Conservation (phyloP, 1,140 invertebrate species). For the Pectinophora gossypiella region DNA sequence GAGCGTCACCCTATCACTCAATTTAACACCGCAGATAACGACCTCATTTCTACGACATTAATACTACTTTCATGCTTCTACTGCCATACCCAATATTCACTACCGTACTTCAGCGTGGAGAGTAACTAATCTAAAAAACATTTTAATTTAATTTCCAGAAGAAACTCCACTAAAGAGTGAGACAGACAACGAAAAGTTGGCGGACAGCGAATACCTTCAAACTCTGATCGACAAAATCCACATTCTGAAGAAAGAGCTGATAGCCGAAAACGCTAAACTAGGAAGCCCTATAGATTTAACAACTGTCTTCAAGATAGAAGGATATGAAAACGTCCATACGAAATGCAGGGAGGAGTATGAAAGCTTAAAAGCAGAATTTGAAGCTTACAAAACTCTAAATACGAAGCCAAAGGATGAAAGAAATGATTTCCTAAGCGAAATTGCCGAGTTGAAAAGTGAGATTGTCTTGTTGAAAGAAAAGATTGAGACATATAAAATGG, state of each 20-base stretch:
- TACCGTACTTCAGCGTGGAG: too few relatives aligned
- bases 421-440: slow-evolving; percentile 55
- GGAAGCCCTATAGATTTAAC: slow-evolving; percentile 74
- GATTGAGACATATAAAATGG: slow-evolving; percentile 43
- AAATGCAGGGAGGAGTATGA: slow-evolving; percentile 69
- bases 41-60: too few relatives aligned
- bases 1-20: too few relatives aligned
- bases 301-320: slow-evolving; percentile 68
- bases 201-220: slow-evolving; percentile 64
- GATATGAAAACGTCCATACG: slow-evolving; percentile 52
- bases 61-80: too few relatives aligned
- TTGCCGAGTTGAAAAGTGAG: slow-evolving; percentile 75
- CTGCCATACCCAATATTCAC: too few relatives aligned
- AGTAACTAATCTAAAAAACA: too few relatives aligned
- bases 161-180: slow-evolving; percentile 47
- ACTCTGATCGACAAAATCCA: slow-evolving; percentile 76
- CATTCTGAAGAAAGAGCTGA: slow-evolving; percentile 74
- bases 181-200: slow-evolving; percentile 64
- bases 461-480: slow-evolving; percentile 80
- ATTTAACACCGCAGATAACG: too few relatives aligned
- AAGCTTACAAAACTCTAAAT: slow-evolving; percentile 44
- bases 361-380: slow-evolving; percentile 52
- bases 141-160: slow-evolving; percentile 29
- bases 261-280: slow-evolving; percentile 73
- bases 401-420: slow-evolving; percentile 24